Base-by-base conservation (phyloP, 2,797 vertebrate species). In the Taenioides sp. region DNA sequence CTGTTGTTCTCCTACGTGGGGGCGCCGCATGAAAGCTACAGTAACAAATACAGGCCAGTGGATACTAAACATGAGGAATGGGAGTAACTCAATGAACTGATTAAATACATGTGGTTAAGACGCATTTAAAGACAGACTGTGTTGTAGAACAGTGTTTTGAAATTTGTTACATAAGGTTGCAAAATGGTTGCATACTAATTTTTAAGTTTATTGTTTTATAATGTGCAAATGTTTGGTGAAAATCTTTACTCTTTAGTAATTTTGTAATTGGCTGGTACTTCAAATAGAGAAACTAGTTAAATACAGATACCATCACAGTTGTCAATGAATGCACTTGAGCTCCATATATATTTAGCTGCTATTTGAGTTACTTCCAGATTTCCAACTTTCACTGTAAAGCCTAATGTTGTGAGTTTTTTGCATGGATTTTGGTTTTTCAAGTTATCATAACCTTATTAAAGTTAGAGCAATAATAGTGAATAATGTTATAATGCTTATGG, bases 361-460 rank as follows among this genome's bases (percentile, higher is more conserved):
- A 20, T 65, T 65, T 28, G 23, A 27, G 43, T 65, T 14, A 31
- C 65, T 52, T 27, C 27, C 49, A 52, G 18, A 31, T 5, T 6
- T 27, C 25, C 20, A 22, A 14, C 47, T 25, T 91, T 70, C 22
- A 25, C 63, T 70, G 64, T 22, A 47, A 74, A 91, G 91, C 92
- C 92, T 65, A 64, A 91, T 94, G 92, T 95, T 90, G 94, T 96
- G 95, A 96, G 95, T 95, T 95, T 67, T 79, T 75, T 70, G 91
- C 91, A 90, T 88, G 91, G 55, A 37, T 25, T 65, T 63, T 63
- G 10, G 74, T 69, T 64, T 22, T 17, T 23, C 27, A n/a, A 20
- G 43, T 71, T 65, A 75, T 74, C 57, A 57, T 78, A 66, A 71
- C 74, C 72, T 40, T 28, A 66, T 66, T 66, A 66, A 31, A 66